Evolutionary conservation across 2,888 invertebrate species (phyloP).

Genomic region (Netelia fuscicornis): DNA sequence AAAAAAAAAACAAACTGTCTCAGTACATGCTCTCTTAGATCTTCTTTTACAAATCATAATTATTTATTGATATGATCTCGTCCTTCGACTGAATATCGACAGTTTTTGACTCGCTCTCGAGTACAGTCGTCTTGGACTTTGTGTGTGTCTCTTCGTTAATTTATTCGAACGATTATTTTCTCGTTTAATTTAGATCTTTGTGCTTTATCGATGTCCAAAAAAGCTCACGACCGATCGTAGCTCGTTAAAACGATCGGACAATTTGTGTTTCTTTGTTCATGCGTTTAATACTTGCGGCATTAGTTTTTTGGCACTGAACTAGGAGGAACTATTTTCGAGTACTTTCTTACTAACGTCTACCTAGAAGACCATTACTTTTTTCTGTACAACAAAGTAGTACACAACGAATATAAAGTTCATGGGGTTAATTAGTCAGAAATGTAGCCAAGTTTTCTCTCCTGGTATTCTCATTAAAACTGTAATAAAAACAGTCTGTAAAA

Average conservation of each 20-base stretch:
- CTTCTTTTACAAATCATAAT: conserved; percentile 14
- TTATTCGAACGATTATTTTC: conserved; percentile 44
- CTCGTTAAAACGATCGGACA: conserved; percentile 53
- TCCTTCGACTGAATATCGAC: conserved; percentile 24
- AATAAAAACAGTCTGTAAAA: background rate
- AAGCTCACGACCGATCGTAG: conserved; percentile 46
- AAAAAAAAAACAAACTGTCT: background rate
- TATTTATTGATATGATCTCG: conserved; percentile 66
- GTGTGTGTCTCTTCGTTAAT: background rate
- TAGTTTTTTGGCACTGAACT: conserved; percentile 40
- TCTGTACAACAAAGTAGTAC: conserved; percentile 37
- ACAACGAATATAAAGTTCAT: background rate
- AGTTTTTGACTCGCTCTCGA: conserved; percentile 5
- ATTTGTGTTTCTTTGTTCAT: conserved; percentile 16
- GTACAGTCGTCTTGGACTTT: conserved; percentile 60
- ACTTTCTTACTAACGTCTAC: conserved; percentile 49
- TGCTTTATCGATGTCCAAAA: conserved; percentile 65
- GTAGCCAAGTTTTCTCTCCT: background rate
- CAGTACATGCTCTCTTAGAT: background rate
- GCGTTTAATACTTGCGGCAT: conserved; percentile 4
- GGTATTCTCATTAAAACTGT: background rate
- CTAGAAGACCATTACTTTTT: conserved; percentile 41
- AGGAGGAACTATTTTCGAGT: conserved; percentile 62
- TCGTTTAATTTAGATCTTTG: conserved; percentile 65
- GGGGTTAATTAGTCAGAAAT: background rate